Evolutionary conservation across 2,113 vertebrate species (phyloP).

Genomic region (Hippocampus abdominalis): DNA sequence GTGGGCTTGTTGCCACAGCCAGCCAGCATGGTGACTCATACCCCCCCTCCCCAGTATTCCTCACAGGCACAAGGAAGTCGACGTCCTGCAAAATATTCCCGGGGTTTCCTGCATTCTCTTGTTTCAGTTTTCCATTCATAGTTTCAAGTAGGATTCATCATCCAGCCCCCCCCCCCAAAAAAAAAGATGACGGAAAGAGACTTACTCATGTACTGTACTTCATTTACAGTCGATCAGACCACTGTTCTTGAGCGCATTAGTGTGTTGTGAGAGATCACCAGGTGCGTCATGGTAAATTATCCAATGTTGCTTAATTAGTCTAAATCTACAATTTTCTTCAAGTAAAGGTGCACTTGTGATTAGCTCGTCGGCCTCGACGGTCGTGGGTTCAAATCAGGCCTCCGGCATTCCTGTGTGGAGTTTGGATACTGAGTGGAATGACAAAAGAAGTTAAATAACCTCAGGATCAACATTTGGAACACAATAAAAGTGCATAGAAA

Average conservation of each 20-base stretch:
- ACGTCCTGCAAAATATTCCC: background rate
- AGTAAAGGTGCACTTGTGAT: background rate
- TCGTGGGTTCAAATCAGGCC: background rate
- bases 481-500: no score
- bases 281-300: background rate
- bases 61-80: background rate
- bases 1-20: background rate
- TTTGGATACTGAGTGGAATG: no score
- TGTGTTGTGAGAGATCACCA: background rate
- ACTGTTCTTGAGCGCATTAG: background rate
- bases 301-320: background rate
- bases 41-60: background rate
- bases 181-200: background rate
- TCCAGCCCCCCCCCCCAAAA: background rate
- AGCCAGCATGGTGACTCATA: constrained; percentile 35
- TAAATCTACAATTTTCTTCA: background rate
- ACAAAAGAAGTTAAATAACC: no score
- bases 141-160: constrained; percentile 1
- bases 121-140: constrained; percentile 5
- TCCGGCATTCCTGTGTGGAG: background rate
- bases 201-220: background rate
- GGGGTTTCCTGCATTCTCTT: constrained; percentile 21
- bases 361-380: background rate
- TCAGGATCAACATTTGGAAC: no score
- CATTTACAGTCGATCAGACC: background rate